Evolutionary conservation across 2,888 invertebrate genomes (phyloP).

Genomic region (Drosophila quinaria): DNA sequence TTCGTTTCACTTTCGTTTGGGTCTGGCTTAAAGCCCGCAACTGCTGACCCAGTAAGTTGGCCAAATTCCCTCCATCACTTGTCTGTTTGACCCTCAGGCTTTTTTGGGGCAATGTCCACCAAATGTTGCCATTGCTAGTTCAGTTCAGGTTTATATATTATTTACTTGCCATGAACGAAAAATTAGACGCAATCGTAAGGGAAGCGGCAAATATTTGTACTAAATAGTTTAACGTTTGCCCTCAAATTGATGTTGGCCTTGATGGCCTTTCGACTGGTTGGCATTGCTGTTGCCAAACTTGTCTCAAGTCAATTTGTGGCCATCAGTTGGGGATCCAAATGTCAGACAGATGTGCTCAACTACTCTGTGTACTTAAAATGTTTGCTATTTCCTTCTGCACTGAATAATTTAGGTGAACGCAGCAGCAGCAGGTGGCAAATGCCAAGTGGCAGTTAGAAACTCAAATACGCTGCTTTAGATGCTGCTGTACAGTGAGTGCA

Average conservation of each 20-base stretch:
- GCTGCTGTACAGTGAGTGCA: constrained; percentile 43
- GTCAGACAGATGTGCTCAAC: constrained; percentile 31
- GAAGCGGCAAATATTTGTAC: constrained; percentile 57
- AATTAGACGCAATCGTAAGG: constrained; percentile 55
- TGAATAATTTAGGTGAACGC: constrained; percentile 50
- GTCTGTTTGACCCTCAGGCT: not conserved
- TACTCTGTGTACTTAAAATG: constrained; percentile 35
- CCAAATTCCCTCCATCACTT: not conserved
- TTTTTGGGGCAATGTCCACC: constrained; percentile 21
- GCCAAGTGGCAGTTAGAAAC: constrained; percentile 2
- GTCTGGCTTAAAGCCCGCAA: constrained; percentile 58
- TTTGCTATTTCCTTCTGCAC: constrained; percentile 47
- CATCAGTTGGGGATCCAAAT: constrained; percentile 22
- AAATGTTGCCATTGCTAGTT: constrained; percentile 35
- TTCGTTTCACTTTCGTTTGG: constrained; percentile 35
- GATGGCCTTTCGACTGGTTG: constrained; percentile 17
- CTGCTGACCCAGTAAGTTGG: constrained; percentile 67
- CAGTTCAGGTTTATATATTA: constrained; percentile 66
- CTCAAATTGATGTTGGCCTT: constrained; percentile 55
- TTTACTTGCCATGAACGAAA: constrained; percentile 65
- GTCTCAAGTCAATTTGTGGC: constrained; percentile 71
- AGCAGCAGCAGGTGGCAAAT: constrained; percentile 7
- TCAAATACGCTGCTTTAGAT: constrained; percentile 2
- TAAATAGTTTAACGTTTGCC: constrained; percentile 72
- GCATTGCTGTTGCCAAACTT: constrained; percentile 28